Conservation (phyloP, 2,888 invertebrate genomes). For the Mesorhabditis spiculigera region DNA sequence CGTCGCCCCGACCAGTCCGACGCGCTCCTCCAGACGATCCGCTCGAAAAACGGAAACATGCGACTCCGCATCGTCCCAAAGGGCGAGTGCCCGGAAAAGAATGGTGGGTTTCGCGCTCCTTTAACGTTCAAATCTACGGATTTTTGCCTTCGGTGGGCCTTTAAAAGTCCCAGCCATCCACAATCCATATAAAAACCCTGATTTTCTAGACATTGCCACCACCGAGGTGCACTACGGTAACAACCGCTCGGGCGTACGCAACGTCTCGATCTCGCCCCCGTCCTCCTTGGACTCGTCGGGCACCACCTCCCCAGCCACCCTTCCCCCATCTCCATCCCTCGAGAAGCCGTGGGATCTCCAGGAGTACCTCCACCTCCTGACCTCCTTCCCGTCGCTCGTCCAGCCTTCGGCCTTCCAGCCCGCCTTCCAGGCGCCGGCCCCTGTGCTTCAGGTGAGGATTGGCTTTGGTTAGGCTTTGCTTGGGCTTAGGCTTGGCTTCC, state of each 20-base stretch:
- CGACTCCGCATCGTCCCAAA: slow-evolving; percentile 34
- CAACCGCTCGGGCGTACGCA: slow-evolving; percentile 5
- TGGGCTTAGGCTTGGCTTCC: no score
- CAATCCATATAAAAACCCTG: no score
- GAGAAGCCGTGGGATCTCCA: neutral
- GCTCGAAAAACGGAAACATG: slow-evolving; percentile 41
- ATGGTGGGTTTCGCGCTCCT: neutral
- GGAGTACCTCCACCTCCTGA: neutral
- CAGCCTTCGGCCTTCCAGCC: neutral
- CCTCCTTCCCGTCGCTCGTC: neutral
- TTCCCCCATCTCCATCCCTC: slow-evolving; percentile 4
- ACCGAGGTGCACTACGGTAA: neutral
- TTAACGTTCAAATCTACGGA: no score
- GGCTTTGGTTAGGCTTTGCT: neutral
- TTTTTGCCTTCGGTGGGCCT: no score
- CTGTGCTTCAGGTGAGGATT: neutral
- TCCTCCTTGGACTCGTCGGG: slow-evolving; percentile 19
- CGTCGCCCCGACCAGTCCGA: slow-evolving; percentile 30
- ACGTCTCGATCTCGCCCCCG: slow-evolving; percentile 8
- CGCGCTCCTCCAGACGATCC: slow-evolving; percentile 35
- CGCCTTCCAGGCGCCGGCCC: neutral
- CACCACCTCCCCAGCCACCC: slow-evolving; percentile 11
- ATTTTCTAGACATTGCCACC: neutral
- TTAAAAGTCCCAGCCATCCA: no score
- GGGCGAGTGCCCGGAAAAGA: slow-evolving; percentile 12